These are phyloP conservation scores for Nemotelus nigrinus DNA, from an alignment of 2,888 invertebrate species.

Conservation along the genomic window DNA sequence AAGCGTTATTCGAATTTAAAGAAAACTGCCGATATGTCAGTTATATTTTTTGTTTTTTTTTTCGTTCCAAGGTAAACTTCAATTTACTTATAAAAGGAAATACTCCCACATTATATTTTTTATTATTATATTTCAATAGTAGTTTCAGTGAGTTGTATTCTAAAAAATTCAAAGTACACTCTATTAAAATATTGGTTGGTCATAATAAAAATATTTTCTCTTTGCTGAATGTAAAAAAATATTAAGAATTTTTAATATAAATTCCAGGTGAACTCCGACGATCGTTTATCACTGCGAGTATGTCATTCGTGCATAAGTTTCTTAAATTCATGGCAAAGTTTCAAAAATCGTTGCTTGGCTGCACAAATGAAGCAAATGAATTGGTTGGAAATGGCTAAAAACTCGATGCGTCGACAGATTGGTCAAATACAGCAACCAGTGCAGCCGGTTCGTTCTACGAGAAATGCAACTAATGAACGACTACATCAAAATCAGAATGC, in stretches of 20 bases:
- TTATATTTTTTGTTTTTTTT: too few species aligned
- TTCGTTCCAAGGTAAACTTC: too few species aligned
- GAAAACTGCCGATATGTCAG: too few species aligned
- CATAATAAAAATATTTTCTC: not conserved
- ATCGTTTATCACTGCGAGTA: constrained; percentile 62
- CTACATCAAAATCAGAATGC: not conserved
- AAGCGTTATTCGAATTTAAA: too few species aligned
- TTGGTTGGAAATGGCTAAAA: constrained; percentile 60
- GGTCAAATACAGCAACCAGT: constrained; percentile 26
- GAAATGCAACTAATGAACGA: not conserved
- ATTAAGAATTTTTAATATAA: not conserved
- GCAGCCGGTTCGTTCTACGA: not conserved
- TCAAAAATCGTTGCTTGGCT: constrained; percentile 64
- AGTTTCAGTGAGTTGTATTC: too few species aligned
- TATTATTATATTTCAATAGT: too few species aligned
- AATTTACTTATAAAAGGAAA: too few species aligned
- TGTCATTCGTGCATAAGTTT: constrained; percentile 65
- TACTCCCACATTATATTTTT: too few species aligned
- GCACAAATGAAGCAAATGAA: constrained; percentile 63
- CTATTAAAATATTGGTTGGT: too few species aligned
- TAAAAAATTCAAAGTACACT: too few species aligned
- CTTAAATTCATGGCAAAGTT: constrained; percentile 65
- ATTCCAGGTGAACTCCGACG: constrained; percentile 60
- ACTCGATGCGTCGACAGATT: constrained; percentile 47
- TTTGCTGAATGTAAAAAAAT: constrained; percentile 24